Evolutionary conservation across 2,113 vertebrate species (phyloP), one percentile per base, ranked within the genome.

Genomic region (Paradoxurus hermaphroditus): DNA sequence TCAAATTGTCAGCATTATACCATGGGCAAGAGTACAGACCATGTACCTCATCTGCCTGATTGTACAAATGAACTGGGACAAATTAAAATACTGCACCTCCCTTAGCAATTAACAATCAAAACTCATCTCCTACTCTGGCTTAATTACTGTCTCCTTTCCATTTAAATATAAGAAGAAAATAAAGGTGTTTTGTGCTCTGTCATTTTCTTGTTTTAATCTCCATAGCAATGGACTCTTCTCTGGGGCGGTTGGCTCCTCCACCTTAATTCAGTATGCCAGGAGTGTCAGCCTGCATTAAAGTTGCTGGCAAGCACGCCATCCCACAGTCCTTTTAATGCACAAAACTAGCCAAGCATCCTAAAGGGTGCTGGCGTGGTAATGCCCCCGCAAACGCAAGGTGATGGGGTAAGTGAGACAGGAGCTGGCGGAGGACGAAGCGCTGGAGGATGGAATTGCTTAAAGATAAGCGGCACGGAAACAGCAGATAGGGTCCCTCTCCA

Each of bases 201-300:
- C 91, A 90, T 94, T 93, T 97, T 89, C 88, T 83, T 86, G 25
- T 83, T 96, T 97, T 83, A 94, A 83, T 88, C 92, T 93, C 68
- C 94, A 95, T 46, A 90, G 68, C 27, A 63, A 44, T 56, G 59
- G 91, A 7, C 90, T 78, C 25, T 93, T 96, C 92, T 79, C 86
- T 95, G 53, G 63, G 94, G 53, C 5, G 2, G 53, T 53, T 96
- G 79, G 62, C 53, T 29, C 70, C 29, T 97, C n/a, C 31, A 77
- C 91, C 68, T 94, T 97, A 95, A 94, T 93, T 95, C 84, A 63
- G 25, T 79, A 51, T 92, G 94, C 91, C 94, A 95, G 82, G 29
- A 89, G 21, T 89, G 86, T 93, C 96, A 93, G 67, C 67, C 41
- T 63, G 1, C 73, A 95, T 97, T 97, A 96, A 89, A 62, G 1